A percentile compares a stretch with the other conserved stretches of the same genome.
Conservation (phyloP, 2,797 vertebrate genomes). For the Ctenochaetus hawaiiensis region DNA sequence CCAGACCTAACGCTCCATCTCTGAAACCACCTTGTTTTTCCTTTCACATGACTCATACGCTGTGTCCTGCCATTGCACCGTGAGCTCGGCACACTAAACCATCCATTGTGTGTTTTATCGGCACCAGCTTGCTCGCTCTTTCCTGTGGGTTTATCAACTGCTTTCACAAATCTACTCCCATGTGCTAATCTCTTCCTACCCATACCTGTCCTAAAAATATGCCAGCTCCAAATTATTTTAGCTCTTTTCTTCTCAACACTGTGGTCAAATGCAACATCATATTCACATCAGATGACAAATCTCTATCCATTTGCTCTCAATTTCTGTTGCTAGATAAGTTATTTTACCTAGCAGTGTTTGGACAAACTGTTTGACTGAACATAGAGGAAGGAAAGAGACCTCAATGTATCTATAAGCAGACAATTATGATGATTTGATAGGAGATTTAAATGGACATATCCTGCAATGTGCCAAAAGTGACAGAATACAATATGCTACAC, state of each 20-base stretch:
- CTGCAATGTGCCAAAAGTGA: background rate
- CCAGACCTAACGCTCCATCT: background rate
- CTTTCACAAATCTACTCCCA: constrained; percentile 59
- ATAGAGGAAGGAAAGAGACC: too few relatives aligned
- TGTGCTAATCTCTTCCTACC: constrained; percentile 65
- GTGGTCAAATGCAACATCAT: constrained; percentile 19
- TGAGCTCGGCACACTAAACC: constrained; percentile 45
- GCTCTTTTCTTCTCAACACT: constrained; percentile 9
- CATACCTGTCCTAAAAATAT: constrained; percentile 51
- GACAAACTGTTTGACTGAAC: background rate
- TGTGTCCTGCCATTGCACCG: constrained; percentile 36
- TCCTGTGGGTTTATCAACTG: constrained; percentile 63
- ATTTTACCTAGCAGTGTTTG: background rate
- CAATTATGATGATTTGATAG: background rate
- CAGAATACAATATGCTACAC: too few relatives aligned
- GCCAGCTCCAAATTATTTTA: constrained; percentile 30
- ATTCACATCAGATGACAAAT: constrained; percentile 25
- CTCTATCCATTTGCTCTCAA: background rate
- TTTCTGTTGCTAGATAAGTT: constrained; percentile 2
- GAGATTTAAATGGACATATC: background rate
- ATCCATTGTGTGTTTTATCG: constrained; percentile 71
- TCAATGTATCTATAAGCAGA: background rate
- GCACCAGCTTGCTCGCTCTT: constrained; percentile 44
- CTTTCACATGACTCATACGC: constrained; percentile 19
- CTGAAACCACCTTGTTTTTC: background rate